Evolutionary conservation across 2,797 vertebrate species (phyloP), one percentile per base, ranked within the genome.

Genomic region (Scolopax bukidnonensis): DNA sequence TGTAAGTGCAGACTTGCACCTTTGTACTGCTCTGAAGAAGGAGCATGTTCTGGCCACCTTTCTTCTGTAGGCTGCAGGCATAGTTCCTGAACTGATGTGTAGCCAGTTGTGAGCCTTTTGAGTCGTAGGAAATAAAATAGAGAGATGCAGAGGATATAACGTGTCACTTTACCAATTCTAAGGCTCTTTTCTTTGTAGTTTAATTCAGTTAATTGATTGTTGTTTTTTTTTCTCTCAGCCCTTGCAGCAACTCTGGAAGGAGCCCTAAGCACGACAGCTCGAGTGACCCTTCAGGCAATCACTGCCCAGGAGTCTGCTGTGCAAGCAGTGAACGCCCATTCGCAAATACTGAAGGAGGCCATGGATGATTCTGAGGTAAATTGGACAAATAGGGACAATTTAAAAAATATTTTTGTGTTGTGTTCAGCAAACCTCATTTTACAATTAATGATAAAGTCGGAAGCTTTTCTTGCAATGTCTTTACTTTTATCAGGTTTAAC

Each of bases 351-450:
- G 90, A 99, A 98, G 97, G 98, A 99, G 76, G 99, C 99, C 12
- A 99, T 99, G 99, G 99, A 98, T 53, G 93, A 99, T 56, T 97
- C 98, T 16, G 98, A 99, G 99, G 99, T 99, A 89, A 88, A 76
- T 6, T 27, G 63, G 24, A 24, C 57, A 82, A 81, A 21, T 2
- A 7, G 61, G 23, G 21, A 23, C 30, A 18, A 0, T 6, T 38
- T 23, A 51, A 12, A 23, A 48, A 48, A 48, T 12, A 24, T 48
- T 48, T 23, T 24, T 48, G 1, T 16, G 24, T 11, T 41, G 12
- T 19, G 24, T 64, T 64, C 69, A 75, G 25, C 24, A 60, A 59
- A 74, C 33, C 15, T 2, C 9, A 1, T 76, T 14, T 75, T 28
- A 28, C 41, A 36, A 10, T 28, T 60, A 20, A 69, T 75, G 51